Evolutionary conservation across 2,797 vertebrate genomes (phyloP), one percentile per base, ranked within the genome.

Genomic region (Tapirus indicus): DNA sequence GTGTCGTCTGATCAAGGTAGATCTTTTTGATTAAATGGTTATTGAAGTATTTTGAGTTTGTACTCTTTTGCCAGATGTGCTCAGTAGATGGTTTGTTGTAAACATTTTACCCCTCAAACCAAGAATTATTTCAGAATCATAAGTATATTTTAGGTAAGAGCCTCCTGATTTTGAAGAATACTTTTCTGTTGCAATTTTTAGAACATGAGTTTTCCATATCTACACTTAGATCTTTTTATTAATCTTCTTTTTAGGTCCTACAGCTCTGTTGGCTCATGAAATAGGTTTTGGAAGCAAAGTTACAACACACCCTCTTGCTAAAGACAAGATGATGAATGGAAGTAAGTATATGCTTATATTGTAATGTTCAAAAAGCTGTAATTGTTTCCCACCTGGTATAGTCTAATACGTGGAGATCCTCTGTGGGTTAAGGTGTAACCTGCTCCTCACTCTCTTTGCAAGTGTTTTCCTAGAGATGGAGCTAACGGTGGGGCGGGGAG

Each of bases 271-370:
- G 98, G 99, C 99, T 41, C 99, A 99, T 85, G 99, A 99, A 60
- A 99, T 99, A 18, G 99, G 99, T 4, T 99, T 99, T 66, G 99
- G 99, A 98, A 99, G 99, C 98, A 99, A 99, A 94, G 99, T 99
- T 72, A 99, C 99, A 5, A 99, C 99, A 1, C 99, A 99, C 97
- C 99, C 99, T 8, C 99, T 98, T 95, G 99, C 99, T 97, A 99
- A 99, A 98, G 99, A 99, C 96, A 99, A 99, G 98, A 99, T 99
- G 99, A 99, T 99, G 99, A 98, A 98, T 90, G 99, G 99, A 98
- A 99, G 99, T 99, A 99, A 98, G 98, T 97, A 56, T 16, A 0
- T 25, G 58, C 54, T 44, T 27, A 0, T 18, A 1, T 62, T 14
- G 21, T 32, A 11, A 29, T 0, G 6, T 8, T 56, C 52, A 7